These are phyloP conservation scores for Pterocles gutturalis DNA, from an alignment of 2,113 vertebrate genomes.

Conservation along the genomic window DNA sequence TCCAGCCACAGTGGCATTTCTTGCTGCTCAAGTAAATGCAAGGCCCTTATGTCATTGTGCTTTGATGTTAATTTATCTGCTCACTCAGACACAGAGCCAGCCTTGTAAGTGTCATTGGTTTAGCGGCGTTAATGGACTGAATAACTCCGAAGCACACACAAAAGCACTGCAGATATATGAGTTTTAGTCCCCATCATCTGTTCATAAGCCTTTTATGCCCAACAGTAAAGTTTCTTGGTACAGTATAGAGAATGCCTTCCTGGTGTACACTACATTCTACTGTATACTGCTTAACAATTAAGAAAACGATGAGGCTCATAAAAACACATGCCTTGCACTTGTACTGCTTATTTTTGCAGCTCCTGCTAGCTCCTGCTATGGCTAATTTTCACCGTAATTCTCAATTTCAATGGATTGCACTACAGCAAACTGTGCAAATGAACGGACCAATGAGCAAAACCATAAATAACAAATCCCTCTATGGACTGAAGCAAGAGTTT, in stretches of 20 bases:
- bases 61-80: slow-evolving; percentile 24
- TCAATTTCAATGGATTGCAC: slow-evolving; percentile 21
- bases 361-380: slow-evolving; percentile 4
- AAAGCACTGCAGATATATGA: not conserved
- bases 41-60: not conserved
- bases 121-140: not conserved
- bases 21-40: slow-evolving; percentile 3
- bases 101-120: slow-evolving; percentile 4
- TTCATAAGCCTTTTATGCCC: not conserved
- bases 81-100: not conserved
- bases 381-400: not conserved
- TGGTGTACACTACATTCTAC: not conserved
- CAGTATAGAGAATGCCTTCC: not conserved
- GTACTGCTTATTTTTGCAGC: slow-evolving; percentile 47
- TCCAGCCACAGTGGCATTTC: not conserved
- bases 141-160: not conserved
- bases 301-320: not conserved
- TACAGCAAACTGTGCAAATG: not conserved
- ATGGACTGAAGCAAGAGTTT: not conserved
- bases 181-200: not conserved
- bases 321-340: not conserved
- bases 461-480: not conserved
- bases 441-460: not conserved
- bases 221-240: not conserved
- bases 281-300: not conserved